Evolutionary conservation across 2,113 vertebrate genomes (phyloP).

Genomic region (Stegastes partitus): DNA sequence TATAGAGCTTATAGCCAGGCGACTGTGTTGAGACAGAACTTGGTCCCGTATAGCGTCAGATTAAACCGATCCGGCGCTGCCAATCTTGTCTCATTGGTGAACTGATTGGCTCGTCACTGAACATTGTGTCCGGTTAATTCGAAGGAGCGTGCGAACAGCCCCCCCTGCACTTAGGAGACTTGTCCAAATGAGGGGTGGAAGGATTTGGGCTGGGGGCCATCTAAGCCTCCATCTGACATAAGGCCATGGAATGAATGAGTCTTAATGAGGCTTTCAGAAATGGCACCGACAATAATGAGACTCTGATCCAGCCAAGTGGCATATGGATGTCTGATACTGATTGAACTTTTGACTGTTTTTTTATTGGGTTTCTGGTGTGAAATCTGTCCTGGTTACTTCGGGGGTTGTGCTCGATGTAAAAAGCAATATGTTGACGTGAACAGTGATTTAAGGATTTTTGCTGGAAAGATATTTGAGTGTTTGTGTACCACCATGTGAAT

Average conservation of each 20-base stretch:
- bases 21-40: neutral
- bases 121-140: conserved; percentile 41
- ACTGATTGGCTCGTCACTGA: conserved; percentile 37
- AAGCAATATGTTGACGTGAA: neutral
- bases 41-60: neutral
- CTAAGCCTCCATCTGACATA: conserved; percentile 41
- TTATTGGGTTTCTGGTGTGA: conserved; percentile 15
- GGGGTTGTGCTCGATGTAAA: neutral
- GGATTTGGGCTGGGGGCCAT: conserved; percentile 41
- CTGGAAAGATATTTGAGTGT: neutral
- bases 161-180: conserved; percentile 7
- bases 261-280: conserved; percentile 60
- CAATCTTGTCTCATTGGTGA: conserved; percentile 24
- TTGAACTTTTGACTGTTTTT: conserved; percentile 8
- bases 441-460: neutral
- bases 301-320: conserved; percentile 49
- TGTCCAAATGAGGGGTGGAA: conserved; percentile 31
- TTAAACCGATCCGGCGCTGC: neutral
- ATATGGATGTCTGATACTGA: conserved; percentile 40
- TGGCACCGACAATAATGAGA: conserved; percentile 37
- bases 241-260: conserved; percentile 50
- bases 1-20: neutral
- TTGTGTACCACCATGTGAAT: neutral
- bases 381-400: conserved; percentile 15
- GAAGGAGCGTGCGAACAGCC: conserved; percentile 26